Base-by-base conservation (phyloP, 2,113 vertebrate species). In the Phasianus colchicus region DNA sequence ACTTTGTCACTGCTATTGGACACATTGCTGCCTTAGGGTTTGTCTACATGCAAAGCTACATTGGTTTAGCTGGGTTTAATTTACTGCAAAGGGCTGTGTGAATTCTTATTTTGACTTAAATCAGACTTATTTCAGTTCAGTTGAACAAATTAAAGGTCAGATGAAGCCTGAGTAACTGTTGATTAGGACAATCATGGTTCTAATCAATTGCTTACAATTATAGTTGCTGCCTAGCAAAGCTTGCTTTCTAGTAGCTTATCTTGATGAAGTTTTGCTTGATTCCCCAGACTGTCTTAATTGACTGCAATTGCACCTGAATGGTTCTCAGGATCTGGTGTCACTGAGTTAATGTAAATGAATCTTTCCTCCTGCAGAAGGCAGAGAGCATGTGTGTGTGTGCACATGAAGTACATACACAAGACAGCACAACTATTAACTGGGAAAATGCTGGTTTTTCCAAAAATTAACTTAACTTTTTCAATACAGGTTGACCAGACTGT, bases 41-140 rank as follows among this genome's bases (percentile, higher is more conserved):
- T 69, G 69, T 88, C 87, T 78, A 65, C 89, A 87, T 60, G 75
- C 85, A 95, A 92, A 94, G 69, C 57, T 92, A 60, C 21, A 3
- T 86, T 83, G 72, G 61, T 78, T 94, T 91, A 89, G 80, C 85
- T 88, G 61, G 38, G 72, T 88, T 92, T 92, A 88, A 96, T 92
- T 92, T 95, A 73, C 79, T 86, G 85, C 83, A 92, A 88, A 92
- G 65, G 69, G 34, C 40, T 60, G 27, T 72, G 75, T 65, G 88
- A 91, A 90, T 89, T 93, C 77, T 95, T 85, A 79, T 47, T 96
- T 96, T 92, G 82, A 83, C 82, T 94, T 83, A 89, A 73, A 93
- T 96, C 90, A 91, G 72, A 67, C 60, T 91, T 47, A 34, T 36
- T 94, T 93, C 81, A 86, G 34, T 88, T 96, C 64, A 83, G 78